Evolutionary conservation across 53 echinoderm and acorn worm genomes (phyloP).

Genomic region (Crossaster papposus): DNA sequence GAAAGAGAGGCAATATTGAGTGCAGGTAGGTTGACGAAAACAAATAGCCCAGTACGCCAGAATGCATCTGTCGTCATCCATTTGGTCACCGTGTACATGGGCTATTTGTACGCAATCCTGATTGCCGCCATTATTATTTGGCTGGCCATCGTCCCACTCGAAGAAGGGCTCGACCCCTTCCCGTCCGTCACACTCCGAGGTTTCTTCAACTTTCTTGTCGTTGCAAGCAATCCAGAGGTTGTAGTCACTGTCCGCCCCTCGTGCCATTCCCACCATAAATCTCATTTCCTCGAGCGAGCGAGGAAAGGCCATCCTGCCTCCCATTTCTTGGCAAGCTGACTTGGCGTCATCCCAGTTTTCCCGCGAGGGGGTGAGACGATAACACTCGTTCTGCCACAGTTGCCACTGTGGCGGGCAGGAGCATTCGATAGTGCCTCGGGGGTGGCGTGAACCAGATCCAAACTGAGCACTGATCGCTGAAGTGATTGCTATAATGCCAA

Average conservation of each 20-base stretch:
- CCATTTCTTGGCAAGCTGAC: background rate
- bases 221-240: slow-evolving; percentile 1
- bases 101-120: background rate
- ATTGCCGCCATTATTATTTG: background rate
- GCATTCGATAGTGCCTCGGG: background rate
- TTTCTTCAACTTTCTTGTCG: background rate
- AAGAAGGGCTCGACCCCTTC: background rate
- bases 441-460: background rate
- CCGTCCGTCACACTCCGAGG: background rate
- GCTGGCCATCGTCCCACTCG: background rate
- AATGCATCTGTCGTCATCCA: background rate
- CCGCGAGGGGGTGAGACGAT: background rate
- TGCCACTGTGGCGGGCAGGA: background rate
- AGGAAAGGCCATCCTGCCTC: background rate
- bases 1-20: background rate
- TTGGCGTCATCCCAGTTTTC: background rate
- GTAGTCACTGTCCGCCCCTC: background rate
- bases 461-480: background rate
- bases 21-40: background rate
- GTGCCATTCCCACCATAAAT: background rate
- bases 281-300: background rate
- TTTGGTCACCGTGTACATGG: background rate
- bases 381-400: background rate
- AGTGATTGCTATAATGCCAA: background rate
- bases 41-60: background rate